Percentiles rank a stretch among this genome's conserved stretches.
phyloP scores from a whole-genome alignment of 2,113 vertebrate genomes.

The Cyanoliseus patagonus region DNA sequence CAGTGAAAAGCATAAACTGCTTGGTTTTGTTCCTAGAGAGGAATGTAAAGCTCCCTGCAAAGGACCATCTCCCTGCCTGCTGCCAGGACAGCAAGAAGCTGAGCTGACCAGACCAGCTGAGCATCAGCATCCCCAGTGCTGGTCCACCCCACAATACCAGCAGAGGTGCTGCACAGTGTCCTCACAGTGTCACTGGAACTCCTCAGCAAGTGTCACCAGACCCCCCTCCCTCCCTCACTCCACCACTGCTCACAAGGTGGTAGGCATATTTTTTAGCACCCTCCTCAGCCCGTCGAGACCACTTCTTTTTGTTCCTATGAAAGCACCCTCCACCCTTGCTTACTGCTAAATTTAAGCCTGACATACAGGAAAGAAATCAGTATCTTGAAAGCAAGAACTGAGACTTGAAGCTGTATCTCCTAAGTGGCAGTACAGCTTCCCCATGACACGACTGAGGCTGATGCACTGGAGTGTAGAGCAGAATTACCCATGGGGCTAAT shows the following conservation, averaged over 20 bases:
- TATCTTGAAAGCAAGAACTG: background rate
- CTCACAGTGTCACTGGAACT: background rate
- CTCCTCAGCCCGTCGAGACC: background rate
- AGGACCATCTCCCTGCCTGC: background rate
- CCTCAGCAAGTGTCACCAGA: background rate
- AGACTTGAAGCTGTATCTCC: background rate
- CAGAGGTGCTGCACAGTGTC: background rate
- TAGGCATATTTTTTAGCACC: background rate
- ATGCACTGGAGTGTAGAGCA: background rate
- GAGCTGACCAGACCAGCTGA: background rate
- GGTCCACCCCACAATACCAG: accelerated
- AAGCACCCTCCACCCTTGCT: background rate
- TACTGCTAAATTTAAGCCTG: background rate
- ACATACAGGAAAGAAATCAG: background rate
- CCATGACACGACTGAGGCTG: background rate
- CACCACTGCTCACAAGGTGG: background rate
- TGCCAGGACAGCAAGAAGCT: background rate
- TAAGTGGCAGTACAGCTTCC: background rate
- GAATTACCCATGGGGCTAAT: background rate
- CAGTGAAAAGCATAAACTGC: background rate
- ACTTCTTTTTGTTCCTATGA: background rate
- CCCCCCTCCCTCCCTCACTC: background rate
- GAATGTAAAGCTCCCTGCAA: background rate
- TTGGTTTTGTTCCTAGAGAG: background rate
- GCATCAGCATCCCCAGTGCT: background rate